Evolutionary conservation across 2,113 vertebrate species (phyloP), one percentile per base, ranked within the genome.

Genomic region (Rhagologus leucostigma): DNA sequence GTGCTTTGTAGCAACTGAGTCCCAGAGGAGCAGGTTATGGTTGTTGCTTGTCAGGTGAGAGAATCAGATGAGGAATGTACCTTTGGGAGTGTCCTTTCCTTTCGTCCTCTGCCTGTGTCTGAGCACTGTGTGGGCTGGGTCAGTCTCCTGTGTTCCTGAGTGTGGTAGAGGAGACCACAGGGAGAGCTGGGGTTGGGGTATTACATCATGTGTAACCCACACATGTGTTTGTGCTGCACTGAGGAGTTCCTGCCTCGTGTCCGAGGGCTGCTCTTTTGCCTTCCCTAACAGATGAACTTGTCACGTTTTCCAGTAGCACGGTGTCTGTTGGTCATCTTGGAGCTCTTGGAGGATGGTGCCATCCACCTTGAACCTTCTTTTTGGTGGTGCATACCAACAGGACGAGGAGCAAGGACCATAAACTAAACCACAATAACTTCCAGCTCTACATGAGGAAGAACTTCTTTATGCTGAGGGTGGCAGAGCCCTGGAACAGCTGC

Each of bases 191-290:
- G 9, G 1, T 4, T 71, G 57, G 49, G 41, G 4, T 55, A 4
- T 13, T 56, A 10, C 73, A n/a, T 12, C 41, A 47, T 0, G 1
- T 27, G 32, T 26, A 12, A 39, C 33, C 20, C 2, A 0, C 41
- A 7, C 0, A 0, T 3, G 33, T n/a, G 50, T 4, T 44, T 5
- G 1, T 13, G 7, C 64, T 65, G 27, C 37, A 4, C 69, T 6
- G 4, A 27, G 13, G 21, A 33, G 23, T 52, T 32, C 30, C 47
- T 26, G 11, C 24, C 83, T 63, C 26, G 0, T 16, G 21, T 46
- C 35, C 1, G 3, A 9, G 49, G 15, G 14, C 9, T 0, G 0
- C 47, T 57, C 20, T 32, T 75, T 49, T 22, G 4, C 67, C 39
- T 83, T 79, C 44, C 13, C 9, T 57, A 3, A 19, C 32, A 10